phyloP scores from a whole-genome alignment of 2,113 vertebrate genomes.

The Pristiophorus japonicus region DNA sequence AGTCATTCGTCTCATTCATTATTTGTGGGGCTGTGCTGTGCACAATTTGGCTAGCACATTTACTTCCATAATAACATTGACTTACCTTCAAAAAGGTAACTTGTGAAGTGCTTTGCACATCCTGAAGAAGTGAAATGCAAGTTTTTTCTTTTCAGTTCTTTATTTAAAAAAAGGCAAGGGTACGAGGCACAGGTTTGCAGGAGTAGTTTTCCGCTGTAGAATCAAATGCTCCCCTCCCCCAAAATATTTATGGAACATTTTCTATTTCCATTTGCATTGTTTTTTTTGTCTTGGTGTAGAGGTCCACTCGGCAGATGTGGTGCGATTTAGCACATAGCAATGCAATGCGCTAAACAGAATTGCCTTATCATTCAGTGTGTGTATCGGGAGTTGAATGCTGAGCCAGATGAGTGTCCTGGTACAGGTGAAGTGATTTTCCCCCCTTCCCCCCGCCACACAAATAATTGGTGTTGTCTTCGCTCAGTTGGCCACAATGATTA shows the following conservation, averaged over 20 bases:
- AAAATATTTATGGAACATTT: background rate
- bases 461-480: background rate
- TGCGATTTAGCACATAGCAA: background rate
- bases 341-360: background rate
- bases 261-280: background rate
- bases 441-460: background rate
- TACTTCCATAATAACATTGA: background rate
- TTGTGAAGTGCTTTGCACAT: background rate
- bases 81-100: background rate
- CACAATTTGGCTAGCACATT: background rate
- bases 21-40: background rate
- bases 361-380: background rate
- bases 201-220: background rate
- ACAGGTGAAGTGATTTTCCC: background rate
- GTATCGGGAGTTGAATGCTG: background rate
- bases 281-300: background rate
- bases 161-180: background rate
- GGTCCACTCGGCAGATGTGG: background rate
- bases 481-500: background rate
- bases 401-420: background rate
- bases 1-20: background rate
- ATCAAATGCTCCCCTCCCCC: too few relatives aligned
- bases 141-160: background rate
- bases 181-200: background rate
- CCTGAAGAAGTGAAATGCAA: background rate